Conservation (phyloP, 2,888 invertebrate species). For the Agrilus biguttatus region DNA sequence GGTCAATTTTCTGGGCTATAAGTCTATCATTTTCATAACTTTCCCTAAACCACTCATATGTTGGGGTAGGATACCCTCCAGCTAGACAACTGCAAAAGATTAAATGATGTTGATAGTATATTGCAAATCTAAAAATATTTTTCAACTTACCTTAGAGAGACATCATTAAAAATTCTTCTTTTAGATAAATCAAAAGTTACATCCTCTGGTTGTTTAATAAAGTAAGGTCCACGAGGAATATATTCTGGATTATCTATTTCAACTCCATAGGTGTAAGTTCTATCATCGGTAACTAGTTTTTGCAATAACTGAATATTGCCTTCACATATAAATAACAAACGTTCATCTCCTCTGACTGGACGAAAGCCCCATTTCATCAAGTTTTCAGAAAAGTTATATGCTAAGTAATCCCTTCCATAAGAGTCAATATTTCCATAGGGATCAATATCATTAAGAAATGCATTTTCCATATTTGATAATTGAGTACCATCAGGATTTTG, state of each 20-base stretch:
- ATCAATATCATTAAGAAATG: slow-evolving; percentile 56
- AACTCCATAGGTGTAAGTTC: slow-evolving; percentile 75
- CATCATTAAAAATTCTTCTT: slow-evolving; percentile 54
- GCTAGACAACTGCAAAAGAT: slow-evolving; percentile 50
- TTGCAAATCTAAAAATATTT: slow-evolving; percentile 1
- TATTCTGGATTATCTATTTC: slow-evolving; percentile 65
- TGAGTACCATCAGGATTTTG: slow-evolving; percentile 75
- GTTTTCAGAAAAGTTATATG: slow-evolving; percentile 58
- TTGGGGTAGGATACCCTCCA: slow-evolving; percentile 78
- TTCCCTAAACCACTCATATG: slow-evolving; percentile 82
- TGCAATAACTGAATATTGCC: slow-evolving; percentile 59
- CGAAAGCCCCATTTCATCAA: slow-evolving; percentile 75
- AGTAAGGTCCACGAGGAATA: slow-evolving; percentile 79
- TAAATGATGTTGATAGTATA: background rate
- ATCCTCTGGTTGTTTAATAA: slow-evolving; percentile 70
- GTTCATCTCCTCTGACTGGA: slow-evolving; percentile 63
- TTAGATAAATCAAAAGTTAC: slow-evolving; percentile 71
- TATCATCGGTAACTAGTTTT: slow-evolving; percentile 55
- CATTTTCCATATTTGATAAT: slow-evolving; percentile 63
- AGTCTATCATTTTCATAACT: slow-evolving; percentile 69
- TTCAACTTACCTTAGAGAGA: slow-evolving; percentile 44
- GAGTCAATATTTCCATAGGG: slow-evolving; percentile 32
- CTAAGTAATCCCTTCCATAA: slow-evolving; percentile 56
- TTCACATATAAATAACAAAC: slow-evolving; percentile 77
- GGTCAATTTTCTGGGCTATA: slow-evolving; percentile 60